These are phyloP conservation scores for Philopotamus ludificatus DNA, from an alignment of 1,140 invertebrate species.

Conservation along the genomic window DNA sequence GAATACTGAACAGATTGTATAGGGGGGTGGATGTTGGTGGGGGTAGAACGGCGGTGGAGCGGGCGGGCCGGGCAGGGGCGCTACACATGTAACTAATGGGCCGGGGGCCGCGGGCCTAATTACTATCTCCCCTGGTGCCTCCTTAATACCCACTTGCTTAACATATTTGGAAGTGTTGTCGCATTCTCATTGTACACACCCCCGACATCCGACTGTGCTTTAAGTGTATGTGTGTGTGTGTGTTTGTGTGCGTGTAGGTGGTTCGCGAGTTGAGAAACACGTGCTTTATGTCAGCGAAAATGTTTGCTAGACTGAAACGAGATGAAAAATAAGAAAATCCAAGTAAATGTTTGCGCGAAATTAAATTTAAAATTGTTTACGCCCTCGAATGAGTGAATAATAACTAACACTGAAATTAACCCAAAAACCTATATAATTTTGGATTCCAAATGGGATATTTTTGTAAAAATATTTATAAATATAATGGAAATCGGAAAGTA, in stretches of 20 bases:
- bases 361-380: not conserved
- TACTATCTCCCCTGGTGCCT: conserved; percentile 33
- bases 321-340: not conserved
- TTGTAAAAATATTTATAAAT: too few species aligned
- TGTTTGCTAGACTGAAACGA: not conserved
- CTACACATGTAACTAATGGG: conserved; percentile 40
- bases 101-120: conserved; percentile 30
- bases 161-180: conserved; percentile 26
- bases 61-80: conserved; percentile 1
- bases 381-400: too few species aligned
- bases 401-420: too few species aligned
- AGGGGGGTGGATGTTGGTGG: not conserved
- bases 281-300: not conserved
- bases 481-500: too few species aligned
- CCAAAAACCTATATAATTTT: too few species aligned
- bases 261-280: not conserved
- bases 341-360: not conserved
- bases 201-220: not conserved
- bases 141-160: conserved; percentile 29
- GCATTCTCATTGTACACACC: conserved; percentile 22
- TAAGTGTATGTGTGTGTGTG: not conserved
- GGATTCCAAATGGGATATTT: too few species aligned
- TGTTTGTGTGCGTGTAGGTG: not conserved
- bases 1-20: conserved; percentile 13
- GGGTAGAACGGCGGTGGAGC: not conserved